Base-by-base conservation (phyloP, 2,113 vertebrate genomes). In the Physeter macrocephalus region DNA sequence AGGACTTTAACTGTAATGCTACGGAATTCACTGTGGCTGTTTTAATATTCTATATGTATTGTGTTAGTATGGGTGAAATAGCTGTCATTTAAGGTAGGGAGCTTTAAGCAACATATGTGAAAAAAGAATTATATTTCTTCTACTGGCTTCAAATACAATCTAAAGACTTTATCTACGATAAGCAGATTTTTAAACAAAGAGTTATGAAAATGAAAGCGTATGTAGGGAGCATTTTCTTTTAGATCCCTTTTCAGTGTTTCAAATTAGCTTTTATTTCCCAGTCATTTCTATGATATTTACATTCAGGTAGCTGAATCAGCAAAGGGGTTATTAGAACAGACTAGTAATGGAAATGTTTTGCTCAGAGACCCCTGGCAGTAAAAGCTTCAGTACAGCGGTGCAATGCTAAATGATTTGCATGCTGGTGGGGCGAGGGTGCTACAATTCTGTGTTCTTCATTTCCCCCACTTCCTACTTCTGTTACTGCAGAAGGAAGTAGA, bases 231-330 rank as follows among this genome's bases (percentile, higher is more conserved):
- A 31, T 95, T 91, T 94, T 92, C 91, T 87, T 91, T 93, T 34
- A 97, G 78, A 89, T 95, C 29, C 61, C 23, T 75, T 93, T 81
- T 72, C 23, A 92, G 43, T 84, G 78, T 96, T 94, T 93, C 72
- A 94, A 96, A 89, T 61, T 80, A 81, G 52, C 89, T 80, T 96
- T 95, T 41, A 93, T 83, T 93, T 95, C 82, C 36, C 17, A 43
- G 57, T 92, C 72, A 84, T 92, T 93, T 94, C 82, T 93, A 36
- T 87, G 92, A 93, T 98, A 97, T 92, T 96, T 97, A 92, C 92
- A 95, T 90, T 93, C 72, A 78, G 90, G 90, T 82, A 95, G 88
- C 86, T 95, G 91, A 97, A 78, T 92, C 89, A 93, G 96, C 92
- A 97, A 88, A 61, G 74, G 62, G 52, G 49, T 94, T 96, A 93